These are phyloP conservation scores for Anagrus nilaparvatae DNA, from an alignment of 1,140 invertebrate species.

Conservation along the genomic window DNA sequence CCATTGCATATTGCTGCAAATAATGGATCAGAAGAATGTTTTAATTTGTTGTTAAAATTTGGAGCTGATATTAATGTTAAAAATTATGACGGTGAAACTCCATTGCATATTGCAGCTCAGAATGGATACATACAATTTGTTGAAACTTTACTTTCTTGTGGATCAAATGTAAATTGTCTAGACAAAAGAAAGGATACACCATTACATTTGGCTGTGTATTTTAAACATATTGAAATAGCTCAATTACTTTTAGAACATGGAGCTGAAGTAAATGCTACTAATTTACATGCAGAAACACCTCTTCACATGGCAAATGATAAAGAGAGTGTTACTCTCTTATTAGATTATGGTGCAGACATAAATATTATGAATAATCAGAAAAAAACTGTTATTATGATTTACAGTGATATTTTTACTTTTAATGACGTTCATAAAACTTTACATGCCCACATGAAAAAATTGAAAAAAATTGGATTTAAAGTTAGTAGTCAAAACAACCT, in stretches of 20 bases:
- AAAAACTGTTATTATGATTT: slow-evolving; percentile 1
- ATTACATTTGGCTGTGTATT: not conserved
- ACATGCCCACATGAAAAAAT: slow-evolving; percentile 3
- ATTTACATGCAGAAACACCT: not conserved
- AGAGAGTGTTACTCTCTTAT: no score
- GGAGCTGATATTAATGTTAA: slow-evolving; percentile 1
- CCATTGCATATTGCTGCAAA: not conserved
- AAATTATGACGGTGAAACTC: slow-evolving; percentile 1
- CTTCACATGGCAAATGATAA: slow-evolving; percentile 1
- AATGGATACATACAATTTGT: not conserved
- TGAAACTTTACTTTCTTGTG: not conserved
- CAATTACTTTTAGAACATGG: not conserved
- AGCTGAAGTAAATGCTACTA: not conserved
- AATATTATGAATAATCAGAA: not conserved
- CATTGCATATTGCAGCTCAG: slow-evolving; percentile 1
- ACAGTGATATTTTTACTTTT: not conserved
- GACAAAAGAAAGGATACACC: not conserved
- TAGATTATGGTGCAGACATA: slow-evolving; percentile 4
- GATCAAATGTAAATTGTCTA: not conserved
- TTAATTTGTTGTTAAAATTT: not conserved
- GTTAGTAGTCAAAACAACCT: not conserved
- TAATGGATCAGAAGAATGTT: not conserved
- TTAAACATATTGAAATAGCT: not conserved
- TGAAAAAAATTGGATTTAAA: not conserved
- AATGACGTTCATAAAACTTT: slow-evolving; percentile 1